phyloP scores from a whole-genome alignment of 2,888 invertebrate species.

The Clunio marinus region DNA sequence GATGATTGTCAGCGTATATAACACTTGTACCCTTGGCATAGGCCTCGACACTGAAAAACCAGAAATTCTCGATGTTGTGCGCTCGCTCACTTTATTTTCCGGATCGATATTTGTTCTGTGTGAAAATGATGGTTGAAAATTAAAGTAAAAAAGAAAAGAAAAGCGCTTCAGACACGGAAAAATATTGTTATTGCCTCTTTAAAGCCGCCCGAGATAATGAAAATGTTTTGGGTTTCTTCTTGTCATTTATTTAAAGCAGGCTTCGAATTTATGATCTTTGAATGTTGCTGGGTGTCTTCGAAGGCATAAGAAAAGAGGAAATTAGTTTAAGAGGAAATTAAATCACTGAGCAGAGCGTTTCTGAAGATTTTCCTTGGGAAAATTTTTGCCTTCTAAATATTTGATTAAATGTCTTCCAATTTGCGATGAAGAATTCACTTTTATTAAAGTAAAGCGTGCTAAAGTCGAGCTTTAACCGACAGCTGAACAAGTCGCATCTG shows the following conservation, averaged over 20 bases:
- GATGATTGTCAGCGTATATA: conserved; percentile 32
- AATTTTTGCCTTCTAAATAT: background rate
- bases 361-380: background rate
- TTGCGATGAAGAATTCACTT: background rate
- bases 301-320: too few species aligned
- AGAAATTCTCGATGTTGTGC: conserved; percentile 2
- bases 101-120: conserved; percentile 24
- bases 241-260: too few species aligned
- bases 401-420: too few species aligned
- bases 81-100: conserved; percentile 7
- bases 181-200: background rate
- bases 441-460: too few species aligned
- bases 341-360: background rate
- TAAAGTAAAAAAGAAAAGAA: conserved; percentile 22
- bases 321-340: too few species aligned
- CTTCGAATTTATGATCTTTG: too few species aligned
- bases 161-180: background rate
- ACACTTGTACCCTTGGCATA: conserved; percentile 41
- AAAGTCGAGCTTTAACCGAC: too few species aligned
- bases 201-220: background rate
- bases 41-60: conserved; percentile 40
- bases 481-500: conserved; percentile 1
- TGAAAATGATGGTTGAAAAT: background rate
- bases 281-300: too few species aligned
- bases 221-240: background rate